Evolutionary conservation across 2,888 invertebrate genomes (phyloP).

Genomic region (Lampropteryx suffumata): DNA sequence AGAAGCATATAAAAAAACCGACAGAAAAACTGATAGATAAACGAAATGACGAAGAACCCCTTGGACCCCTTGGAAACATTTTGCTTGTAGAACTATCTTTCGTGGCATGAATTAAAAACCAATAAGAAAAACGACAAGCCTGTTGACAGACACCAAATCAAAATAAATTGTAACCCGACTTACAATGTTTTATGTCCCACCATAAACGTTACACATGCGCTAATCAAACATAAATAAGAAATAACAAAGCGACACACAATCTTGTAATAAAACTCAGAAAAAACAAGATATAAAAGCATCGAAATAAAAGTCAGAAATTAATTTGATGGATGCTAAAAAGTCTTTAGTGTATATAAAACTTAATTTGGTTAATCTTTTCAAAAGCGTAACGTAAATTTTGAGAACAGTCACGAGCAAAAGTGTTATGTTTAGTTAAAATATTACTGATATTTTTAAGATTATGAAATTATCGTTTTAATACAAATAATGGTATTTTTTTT

Average conservation of each 20-base stretch:
- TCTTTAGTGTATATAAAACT: conserved; percentile 39
- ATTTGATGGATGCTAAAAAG: conserved; percentile 54
- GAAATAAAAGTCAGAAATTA: conserved; percentile 34
- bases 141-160: conserved; percentile 12
- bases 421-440: too few species aligned
- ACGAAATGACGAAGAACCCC: too few species aligned
- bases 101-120: background rate
- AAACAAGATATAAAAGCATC: conserved; percentile 10
- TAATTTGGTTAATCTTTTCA: conserved; percentile 55
- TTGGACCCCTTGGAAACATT: too few species aligned
- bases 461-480: too few species aligned
- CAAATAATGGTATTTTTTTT: too few species aligned
- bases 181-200: conserved; percentile 18
- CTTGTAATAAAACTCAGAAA: conserved; percentile 18
- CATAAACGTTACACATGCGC: conserved; percentile 18
- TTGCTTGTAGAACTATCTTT: too few species aligned
- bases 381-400: conserved; percentile 44
- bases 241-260: conserved; percentile 20
- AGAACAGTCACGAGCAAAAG: conserved; percentile 35
- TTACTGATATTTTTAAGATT: too few species aligned
- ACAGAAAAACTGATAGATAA: too few species aligned
- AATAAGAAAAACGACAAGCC: conserved; percentile 6
- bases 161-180: conserved; percentile 13
- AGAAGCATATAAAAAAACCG: too few species aligned
- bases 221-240: conserved; percentile 24